Percentiles rank a stretch among this genome's conserved stretches.
Evolutionary conservation across 2,888 invertebrate genomes (phyloP).

Genomic region (Linnaemya vulpina): DNA sequence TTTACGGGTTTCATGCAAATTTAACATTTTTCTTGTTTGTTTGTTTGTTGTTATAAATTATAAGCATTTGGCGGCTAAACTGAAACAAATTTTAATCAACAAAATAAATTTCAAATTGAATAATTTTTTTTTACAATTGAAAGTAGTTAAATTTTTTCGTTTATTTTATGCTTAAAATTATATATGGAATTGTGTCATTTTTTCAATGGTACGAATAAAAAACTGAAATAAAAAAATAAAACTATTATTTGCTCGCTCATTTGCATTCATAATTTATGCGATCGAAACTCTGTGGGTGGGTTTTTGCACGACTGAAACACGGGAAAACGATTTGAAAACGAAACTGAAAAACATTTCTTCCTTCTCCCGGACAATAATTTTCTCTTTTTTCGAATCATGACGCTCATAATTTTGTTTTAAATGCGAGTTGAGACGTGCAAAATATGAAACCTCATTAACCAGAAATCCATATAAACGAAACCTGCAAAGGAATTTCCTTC

Average conservation of each 20-base stretch:
- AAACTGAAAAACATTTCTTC: too few species aligned
- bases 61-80: neutral
- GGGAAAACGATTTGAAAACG: neutral
- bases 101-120: constrained; percentile 26
- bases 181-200: constrained; percentile 63
- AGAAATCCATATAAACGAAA: too few species aligned
- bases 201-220: constrained; percentile 13
- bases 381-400: too few species aligned
- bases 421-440: too few species aligned
- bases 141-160: constrained; percentile 34
- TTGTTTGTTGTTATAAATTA: neutral
- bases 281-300: neutral
- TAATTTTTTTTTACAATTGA: constrained; percentile 38
- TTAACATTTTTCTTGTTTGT: neutral
- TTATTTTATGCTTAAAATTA: constrained; percentile 10
- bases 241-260: too few species aligned
- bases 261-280: constrained; percentile 45
- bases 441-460: too few species aligned
- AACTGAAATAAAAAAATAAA: too few species aligned
- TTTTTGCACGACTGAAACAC: neutral
- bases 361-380: too few species aligned
- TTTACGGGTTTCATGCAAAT: neutral
- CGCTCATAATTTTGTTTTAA: too few species aligned
- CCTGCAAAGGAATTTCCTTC: too few species aligned
- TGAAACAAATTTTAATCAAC: constrained; percentile 26